These are phyloP conservation scores for Phocoena sinus DNA, from an alignment of 2,113 vertebrate genomes.

Conservation along the genomic window DNA sequence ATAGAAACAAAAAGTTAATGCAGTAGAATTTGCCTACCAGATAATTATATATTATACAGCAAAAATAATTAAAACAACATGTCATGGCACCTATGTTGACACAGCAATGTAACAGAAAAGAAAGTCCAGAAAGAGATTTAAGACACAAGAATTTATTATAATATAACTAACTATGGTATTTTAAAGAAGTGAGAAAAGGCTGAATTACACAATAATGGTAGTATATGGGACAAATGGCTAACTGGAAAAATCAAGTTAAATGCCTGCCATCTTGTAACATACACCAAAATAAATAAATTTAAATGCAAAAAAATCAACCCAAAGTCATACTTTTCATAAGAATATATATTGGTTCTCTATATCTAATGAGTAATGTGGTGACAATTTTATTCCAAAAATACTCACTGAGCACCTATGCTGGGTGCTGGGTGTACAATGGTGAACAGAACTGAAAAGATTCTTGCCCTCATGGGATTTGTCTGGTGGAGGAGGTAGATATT, in stretches of 20 bases:
- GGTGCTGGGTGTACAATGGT: neutral
- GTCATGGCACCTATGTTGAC: neutral
- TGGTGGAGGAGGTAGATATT: neutral
- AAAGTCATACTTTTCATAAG: neutral
- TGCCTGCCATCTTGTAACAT: neutral
- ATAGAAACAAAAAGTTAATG: neutral
- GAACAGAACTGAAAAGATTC: neutral
- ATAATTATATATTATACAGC: neutral
- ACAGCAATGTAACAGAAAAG: neutral
- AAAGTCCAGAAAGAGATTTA: conserved; percentile 15
- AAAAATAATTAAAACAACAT: neutral
- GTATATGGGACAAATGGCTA: neutral
- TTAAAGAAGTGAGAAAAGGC: neutral
- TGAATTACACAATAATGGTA: neutral
- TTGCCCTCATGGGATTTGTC: neutral
- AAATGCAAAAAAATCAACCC: neutral
- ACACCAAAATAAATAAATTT: neutral
- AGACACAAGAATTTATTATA: neutral
- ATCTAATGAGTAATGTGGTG: neutral
- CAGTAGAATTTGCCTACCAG: neutral
- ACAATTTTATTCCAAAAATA: neutral
- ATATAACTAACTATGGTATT: neutral
- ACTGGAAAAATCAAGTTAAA: conserved; percentile 33
- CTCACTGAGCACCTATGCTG: neutral
- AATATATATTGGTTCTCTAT: neutral